Base-by-base conservation (phyloP, 2,113 vertebrate species). In the Lipophrys pholis region DNA sequence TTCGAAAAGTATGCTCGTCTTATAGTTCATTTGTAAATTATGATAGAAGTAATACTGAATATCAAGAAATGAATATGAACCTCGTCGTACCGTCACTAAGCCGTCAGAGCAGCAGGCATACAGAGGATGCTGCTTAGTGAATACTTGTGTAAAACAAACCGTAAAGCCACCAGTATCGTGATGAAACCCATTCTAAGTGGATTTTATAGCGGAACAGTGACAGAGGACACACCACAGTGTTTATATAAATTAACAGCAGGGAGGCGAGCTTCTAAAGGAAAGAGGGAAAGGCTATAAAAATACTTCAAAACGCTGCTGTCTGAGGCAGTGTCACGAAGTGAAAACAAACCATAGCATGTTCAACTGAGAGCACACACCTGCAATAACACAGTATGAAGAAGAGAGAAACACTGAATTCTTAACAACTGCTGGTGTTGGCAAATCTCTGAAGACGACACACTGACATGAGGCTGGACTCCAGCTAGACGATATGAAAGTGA, bases 311-410 rank as follows among this genome's bases (percentile, higher is more conserved):
- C 65, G 62, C 54, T 67, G 30, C 74, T 30, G 64, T 77, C 71
- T 70, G 46, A n/a, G 63, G 79, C 57, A 55, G 36, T 43, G 68
- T 57, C 14, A 21, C 41, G 61, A 11, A 51, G 57, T 56, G 57
- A 82, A 87, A 86, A 85, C 67, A 87, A 81, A 83, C 78, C 5
- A 21, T 35, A 72, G 38, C 72, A 79, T 70, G 59, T 84, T 76
- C 74, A 75, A 80, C 49, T 73, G 62, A 80, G 61, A 48, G 56
- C 58, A 78, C 67, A 74, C 84, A 87, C 84, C 87, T 88, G 89
- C 38, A 89, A 89, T 61, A 88, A 87, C 82, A 90, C 76, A 75
- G 64, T 43, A n/a, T 39, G 61, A 52, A 21, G 40, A 52, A 56
- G 43, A 9, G 51, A 48, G 17, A 5, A 41, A 6, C 51, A 46